Conservation (phyloP, 1,140 invertebrate genomes). For the Prorops nasuta region DNA sequence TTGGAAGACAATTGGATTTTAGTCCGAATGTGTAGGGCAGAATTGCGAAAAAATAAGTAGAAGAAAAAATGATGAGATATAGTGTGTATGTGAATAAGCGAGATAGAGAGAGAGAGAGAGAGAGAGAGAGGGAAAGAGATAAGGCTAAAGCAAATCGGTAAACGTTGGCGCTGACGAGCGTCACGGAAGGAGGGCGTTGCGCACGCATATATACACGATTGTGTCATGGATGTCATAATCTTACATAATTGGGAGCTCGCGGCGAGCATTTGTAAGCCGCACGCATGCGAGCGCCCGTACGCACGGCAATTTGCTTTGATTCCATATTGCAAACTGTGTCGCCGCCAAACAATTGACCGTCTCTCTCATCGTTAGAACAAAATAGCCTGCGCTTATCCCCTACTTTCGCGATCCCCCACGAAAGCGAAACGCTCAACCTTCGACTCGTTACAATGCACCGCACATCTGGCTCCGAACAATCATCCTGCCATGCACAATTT, state of each 20-base stretch:
- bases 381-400: no score
- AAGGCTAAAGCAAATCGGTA: neutral
- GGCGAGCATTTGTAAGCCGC: conserved; percentile 44
- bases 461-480: no score
- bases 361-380: no score
- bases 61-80: no score
- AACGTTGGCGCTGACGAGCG: conserved; percentile 20
- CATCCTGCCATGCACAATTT: no score
- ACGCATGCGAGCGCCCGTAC: conserved; percentile 32
- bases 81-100: no score
- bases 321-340: conserved; percentile 38
- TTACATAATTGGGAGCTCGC: conserved; percentile 43
- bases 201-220: conserved; percentile 37
- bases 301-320: conserved; percentile 41
- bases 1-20: no score
- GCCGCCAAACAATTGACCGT: conserved; percentile 31
- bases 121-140: neutral
- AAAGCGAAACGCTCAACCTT: no score
- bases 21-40: no score
- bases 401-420: no score
- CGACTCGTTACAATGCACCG: no score
- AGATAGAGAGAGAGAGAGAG: neutral
- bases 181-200: conserved; percentile 46
- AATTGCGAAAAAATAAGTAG: conserved; percentile 32
- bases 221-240: conserved; percentile 53